These are phyloP conservation scores for Chrysochloris asiatica DNA, from an alignment of 2,113 vertebrate genomes.

Conservation along the genomic window DNA sequence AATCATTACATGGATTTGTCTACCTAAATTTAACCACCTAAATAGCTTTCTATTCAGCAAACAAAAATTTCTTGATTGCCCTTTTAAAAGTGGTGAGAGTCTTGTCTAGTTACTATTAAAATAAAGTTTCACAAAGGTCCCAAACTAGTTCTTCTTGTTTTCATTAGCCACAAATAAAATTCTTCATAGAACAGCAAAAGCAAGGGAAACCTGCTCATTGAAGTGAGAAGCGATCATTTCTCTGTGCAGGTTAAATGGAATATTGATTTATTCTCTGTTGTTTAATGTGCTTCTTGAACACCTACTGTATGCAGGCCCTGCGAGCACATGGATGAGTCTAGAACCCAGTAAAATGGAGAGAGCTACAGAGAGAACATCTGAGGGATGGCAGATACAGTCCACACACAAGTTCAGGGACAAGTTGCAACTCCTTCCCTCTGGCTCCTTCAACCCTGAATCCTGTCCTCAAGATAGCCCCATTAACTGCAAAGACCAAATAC, in stretches of 20 bases:
- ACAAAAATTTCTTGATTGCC: slow-evolving; percentile 64
- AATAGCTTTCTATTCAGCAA: slow-evolving; percentile 57
- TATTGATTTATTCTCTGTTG: not conserved
- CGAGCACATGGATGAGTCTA: fast-evolving
- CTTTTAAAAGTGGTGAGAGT: slow-evolving; percentile 53
- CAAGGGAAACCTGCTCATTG: not conserved
- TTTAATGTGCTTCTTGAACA: not conserved
- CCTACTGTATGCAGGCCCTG: not conserved
- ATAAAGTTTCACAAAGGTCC: slow-evolving; percentile 65
- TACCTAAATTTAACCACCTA: not conserved
- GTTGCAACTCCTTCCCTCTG: not conserved
- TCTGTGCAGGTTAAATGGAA: not conserved
- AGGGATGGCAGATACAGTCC: not conserved
- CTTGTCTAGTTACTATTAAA: slow-evolving; percentile 50
- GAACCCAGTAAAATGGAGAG: not conserved
- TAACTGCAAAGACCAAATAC: not conserved
- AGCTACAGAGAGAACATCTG: not conserved
- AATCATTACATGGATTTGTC: slow-evolving; percentile 42
- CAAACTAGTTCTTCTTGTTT: slow-evolving; percentile 81
- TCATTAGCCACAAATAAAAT: slow-evolving; percentile 65
- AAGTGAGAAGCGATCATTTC: not conserved
- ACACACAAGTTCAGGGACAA: not conserved
- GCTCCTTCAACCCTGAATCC: not conserved
- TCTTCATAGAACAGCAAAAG: slow-evolving; percentile 57
- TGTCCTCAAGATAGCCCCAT: not conserved